Percentiles rank a stretch among this genome's conserved stretches.
phyloP scores from a whole-genome alignment of 2,113 vertebrate genomes.

The Agapornis roseicollis region DNA sequence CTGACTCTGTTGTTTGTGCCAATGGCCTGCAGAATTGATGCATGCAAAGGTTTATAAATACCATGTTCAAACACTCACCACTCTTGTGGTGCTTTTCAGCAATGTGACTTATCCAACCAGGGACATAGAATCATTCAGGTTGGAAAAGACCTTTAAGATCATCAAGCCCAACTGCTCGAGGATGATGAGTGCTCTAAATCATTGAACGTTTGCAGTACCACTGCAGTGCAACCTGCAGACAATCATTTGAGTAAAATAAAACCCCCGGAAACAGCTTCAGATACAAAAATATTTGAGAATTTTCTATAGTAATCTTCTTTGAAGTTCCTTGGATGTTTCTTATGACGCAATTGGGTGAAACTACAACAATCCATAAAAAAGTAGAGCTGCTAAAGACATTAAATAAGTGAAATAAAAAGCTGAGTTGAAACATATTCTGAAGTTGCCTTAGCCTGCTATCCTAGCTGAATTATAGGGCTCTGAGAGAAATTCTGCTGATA shows the following conservation, averaged over 20 bases:
- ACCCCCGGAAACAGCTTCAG: neutral
- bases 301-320: neutral
- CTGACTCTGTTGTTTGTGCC: neutral
- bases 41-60: neutral
- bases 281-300: neutral
- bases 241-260: neutral
- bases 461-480: neutral
- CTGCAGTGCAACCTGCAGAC: neutral
- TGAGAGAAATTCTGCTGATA: neutral
- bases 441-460: neutral
- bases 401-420: neutral
- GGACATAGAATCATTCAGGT: neutral
- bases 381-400: neutral
- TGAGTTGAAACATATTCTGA: neutral
- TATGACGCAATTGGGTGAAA: neutral
- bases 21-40: neutral
- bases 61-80: accelerated
- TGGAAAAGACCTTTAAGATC: neutral
- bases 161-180: neutral
- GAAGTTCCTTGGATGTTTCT: neutral
- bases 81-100: neutral
- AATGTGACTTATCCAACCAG: neutral
- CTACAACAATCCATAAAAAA: neutral
- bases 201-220: neutral
- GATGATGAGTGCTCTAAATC: neutral